Conservation (phyloP, 2,113 vertebrate species). For the Hemiscyllium ocellatum region DNA sequence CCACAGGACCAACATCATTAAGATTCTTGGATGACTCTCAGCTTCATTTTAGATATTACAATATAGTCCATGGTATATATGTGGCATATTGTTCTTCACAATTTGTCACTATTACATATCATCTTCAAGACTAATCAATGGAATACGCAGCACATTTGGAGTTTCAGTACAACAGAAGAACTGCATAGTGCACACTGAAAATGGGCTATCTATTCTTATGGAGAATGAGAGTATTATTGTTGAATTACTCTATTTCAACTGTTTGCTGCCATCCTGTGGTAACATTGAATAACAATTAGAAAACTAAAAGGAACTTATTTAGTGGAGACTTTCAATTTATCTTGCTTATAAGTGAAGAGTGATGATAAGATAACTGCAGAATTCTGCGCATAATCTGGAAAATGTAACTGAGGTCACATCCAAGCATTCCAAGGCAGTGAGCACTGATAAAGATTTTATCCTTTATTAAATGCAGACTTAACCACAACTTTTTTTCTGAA, state of each 20-base stretch:
- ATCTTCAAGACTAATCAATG: neutral
- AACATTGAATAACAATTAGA: neutral
- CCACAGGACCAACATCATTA: neutral
- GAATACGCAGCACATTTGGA: neutral
- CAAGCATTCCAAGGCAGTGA: neutral
- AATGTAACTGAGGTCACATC: neutral
- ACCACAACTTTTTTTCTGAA: neutral
- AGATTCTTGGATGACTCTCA: neutral
- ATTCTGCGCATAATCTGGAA: no score
- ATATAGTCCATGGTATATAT: neutral
- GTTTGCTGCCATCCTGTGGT: slow-evolving; percentile 17
- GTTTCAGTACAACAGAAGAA: neutral
- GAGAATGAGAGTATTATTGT: neutral
- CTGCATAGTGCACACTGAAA: neutral
- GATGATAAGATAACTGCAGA: neutral
- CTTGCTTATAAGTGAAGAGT: neutral
- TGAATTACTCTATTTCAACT: neutral
- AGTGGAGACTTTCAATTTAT: no score
- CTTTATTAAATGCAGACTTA: neutral
- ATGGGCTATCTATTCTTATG: neutral
- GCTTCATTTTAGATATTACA: neutral
- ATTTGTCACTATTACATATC: neutral
- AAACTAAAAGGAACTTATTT: neutral
- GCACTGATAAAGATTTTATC: neutral
- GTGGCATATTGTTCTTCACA: neutral